Percentiles rank a stretch among this genome's conserved stretches.
Evolutionary conservation across 2,888 invertebrate species (phyloP).

Genomic region (Arrhopalites spinosus): DNA sequence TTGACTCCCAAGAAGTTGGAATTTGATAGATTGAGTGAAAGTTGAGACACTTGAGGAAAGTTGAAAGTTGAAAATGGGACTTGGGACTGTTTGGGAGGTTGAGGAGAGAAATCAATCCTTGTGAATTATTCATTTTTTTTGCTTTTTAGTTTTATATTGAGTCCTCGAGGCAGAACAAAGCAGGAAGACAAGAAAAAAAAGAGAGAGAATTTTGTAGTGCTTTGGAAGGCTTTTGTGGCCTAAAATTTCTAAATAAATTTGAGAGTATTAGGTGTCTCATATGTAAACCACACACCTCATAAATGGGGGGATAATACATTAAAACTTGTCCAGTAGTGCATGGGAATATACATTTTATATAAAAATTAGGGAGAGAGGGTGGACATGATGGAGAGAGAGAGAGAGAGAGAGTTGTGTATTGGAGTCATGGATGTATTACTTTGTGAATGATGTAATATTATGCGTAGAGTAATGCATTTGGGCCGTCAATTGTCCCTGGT

Average conservation of each 20-base stretch:
- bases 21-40: slow-evolving; percentile 11
- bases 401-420: no score
- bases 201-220: not conserved
- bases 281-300: no score
- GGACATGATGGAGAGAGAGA: not conserved
- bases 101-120: slow-evolving; percentile 21
- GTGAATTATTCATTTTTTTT: slow-evolving; percentile 25
- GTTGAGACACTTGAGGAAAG: not conserved
- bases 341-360: no score
- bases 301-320: no score
- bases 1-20: not conserved
- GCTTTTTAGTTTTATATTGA: not conserved
- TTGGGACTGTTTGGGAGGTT: not conserved
- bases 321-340: no score
- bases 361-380: no score
- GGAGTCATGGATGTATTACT: not conserved
- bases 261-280: no score
- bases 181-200: slow-evolving; percentile 1
- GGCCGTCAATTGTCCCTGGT: slow-evolving; percentile 12
- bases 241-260: no score
- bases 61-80: not conserved
- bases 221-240: no score
- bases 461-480: slow-evolving; percentile 10
- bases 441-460: not conserved
- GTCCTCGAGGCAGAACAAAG: no score